Conservation (phyloP, 2,113 vertebrate species). For the Prunella fulvescens region DNA sequence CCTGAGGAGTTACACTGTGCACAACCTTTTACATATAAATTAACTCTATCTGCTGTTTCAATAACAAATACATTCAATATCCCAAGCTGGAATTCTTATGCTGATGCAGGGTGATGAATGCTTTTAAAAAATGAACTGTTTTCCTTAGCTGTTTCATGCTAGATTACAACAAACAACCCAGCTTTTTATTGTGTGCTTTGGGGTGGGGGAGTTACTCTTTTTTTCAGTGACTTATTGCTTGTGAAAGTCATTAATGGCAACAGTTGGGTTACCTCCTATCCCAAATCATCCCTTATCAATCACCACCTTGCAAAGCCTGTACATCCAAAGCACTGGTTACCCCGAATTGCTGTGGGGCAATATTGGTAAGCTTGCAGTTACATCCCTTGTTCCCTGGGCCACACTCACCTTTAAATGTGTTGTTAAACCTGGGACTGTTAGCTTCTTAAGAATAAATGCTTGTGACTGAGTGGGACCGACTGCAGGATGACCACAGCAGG, state of each 20-base stretch:
- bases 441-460: background rate
- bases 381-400: background rate
- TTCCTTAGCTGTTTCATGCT: background rate
- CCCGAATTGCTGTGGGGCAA: background rate
- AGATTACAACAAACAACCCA: background rate
- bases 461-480: background rate
- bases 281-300: background rate
- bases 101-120: background rate
- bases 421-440: background rate
- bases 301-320: background rate
- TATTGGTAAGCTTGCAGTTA: background rate
- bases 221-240: background rate
- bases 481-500: background rate
- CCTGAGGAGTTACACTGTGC: background rate
- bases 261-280: background rate
- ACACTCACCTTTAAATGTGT: background rate
- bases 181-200: background rate
- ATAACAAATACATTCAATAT: background rate
- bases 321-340: background rate
- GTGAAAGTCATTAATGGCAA: background rate
- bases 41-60: background rate
- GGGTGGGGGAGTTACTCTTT: background rate
- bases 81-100: background rate
- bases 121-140: background rate
- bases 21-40: background rate